Evolutionary conservation across 1,140 invertebrate species (phyloP).

Genomic region (Telenomus remus): DNA sequence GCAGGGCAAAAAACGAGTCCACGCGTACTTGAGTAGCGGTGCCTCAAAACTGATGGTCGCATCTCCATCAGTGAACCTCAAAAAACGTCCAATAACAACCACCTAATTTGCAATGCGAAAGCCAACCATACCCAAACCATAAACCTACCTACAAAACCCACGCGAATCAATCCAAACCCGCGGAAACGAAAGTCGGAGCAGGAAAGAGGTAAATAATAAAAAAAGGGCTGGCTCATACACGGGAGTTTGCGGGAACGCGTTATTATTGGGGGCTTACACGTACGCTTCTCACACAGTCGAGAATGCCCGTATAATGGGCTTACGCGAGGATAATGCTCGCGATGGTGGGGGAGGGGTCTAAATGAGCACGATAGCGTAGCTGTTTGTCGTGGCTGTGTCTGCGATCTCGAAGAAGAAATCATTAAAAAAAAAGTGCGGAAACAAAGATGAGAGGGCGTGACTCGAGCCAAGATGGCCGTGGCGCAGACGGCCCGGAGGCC

Average conservation of each 20-base stretch:
- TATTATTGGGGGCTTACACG: conserved; percentile 37
- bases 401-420: conserved; percentile 65
- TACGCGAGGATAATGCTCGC: conserved; percentile 46
- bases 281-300: conserved; percentile 14
- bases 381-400: conserved; percentile 32
- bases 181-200: not conserved
- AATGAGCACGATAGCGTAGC: conserved; percentile 43
- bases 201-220: not conserved
- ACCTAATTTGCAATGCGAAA: conserved; percentile 2
- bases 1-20: conserved; percentile 1
- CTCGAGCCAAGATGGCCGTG: conserved; percentile 73
- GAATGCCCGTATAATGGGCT: conserved; percentile 45
- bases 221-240: conserved; percentile 8
- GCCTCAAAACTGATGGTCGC: conserved; percentile 8
- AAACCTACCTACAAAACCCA: conserved; percentile 7
- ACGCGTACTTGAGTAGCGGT: conserved; percentile 7
- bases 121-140: too few species aligned
- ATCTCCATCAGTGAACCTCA: not conserved
- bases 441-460: conserved; percentile 73
- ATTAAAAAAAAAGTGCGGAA: conserved; percentile 70
- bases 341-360: conserved; percentile 31
- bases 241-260: conserved; percentile 9
- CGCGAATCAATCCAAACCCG: not conserved
- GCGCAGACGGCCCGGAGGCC: conserved; percentile 63
- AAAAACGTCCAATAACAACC: conserved; percentile 9